Evolutionary conservation across 2,888 invertebrate genomes (phyloP), one percentile per base, ranked within the genome.

Genomic region (Steinernema hermaphroditum): DNA sequence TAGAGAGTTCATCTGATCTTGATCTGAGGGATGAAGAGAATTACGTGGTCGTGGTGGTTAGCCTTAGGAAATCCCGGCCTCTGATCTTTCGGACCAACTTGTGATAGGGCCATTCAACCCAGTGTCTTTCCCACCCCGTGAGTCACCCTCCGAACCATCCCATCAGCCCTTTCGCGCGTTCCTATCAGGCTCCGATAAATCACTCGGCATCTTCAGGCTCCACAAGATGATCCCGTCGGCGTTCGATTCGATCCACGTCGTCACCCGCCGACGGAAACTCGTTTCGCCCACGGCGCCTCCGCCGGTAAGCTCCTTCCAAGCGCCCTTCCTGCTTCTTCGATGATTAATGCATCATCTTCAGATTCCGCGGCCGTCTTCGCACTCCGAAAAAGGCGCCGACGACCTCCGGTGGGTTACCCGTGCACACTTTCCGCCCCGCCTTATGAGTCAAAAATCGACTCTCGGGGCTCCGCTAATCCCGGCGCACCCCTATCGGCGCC

Each of bases 251-350:
- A 54, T 54, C 22, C 54, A 54, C 24, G 54, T 54, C 54, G 24
- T 54, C 54, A 24, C 54, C 6, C 54, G 54, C 2, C 54, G 54
- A 16, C 54, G 54, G 54, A 54, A 54, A 54, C 54, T 54, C 54
- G 54, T 54, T 54, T 54, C 54, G 19, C 54, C 54, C 22, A 27
- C 54, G 12, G 54, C 54, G 54, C 54, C 54, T 22, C 27, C 27
- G 54, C 54, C 54, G 54, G 54, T 54, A 54, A 54, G 54, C 46
- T 16, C n/a, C 19, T 46, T 54, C 22, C 54, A 27, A 12, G 24
- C 54, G 19, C 24, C 24, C 12, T 22, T 8, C 54, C 9, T 27
- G 54, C 54, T 54, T 54, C 54, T 54, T 24, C 19, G 24, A 54
- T 54, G 54, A 54, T 54, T 54, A 54, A 54, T 54, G 27, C 22